Percentiles rank a stretch among this genome's conserved stretches.
phyloP scores from a whole-genome alignment of 2,113 vertebrate genomes.

The Romanogobio albipinnatus region DNA sequence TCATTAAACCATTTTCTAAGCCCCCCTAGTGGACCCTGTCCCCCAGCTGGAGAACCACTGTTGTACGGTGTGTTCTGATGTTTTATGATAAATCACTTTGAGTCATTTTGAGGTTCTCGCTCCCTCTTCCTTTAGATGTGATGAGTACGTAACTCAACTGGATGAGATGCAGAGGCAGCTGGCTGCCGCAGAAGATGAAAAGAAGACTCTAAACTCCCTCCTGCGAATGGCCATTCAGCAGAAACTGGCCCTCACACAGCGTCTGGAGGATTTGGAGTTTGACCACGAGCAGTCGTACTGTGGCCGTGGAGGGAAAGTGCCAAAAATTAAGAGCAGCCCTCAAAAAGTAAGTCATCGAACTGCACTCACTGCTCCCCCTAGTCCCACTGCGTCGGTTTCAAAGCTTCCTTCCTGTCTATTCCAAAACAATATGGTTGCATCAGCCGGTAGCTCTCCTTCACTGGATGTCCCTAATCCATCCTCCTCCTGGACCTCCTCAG shows the following conservation, averaged over 20 bases:
- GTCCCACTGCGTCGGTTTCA: constrained; percentile 50
- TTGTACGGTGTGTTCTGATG: neutral
- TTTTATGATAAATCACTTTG: neutral
- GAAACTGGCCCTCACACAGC: constrained; percentile 95
- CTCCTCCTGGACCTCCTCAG: constrained; percentile 50
- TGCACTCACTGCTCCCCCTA: constrained; percentile 73
- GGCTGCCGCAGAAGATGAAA: constrained; percentile 96
- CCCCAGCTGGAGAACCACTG: too few species aligned
- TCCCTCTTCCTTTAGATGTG: constrained; percentile 79
- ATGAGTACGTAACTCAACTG: constrained; percentile 95
- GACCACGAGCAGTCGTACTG: constrained; percentile 95
- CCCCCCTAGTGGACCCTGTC: too few species aligned
- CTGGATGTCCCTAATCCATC: constrained; percentile 51
- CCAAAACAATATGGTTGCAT: constrained; percentile 48
- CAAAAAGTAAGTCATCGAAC: constrained; percentile 95
- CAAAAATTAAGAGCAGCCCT: constrained; percentile 91
- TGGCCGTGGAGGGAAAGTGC: constrained; percentile 88
- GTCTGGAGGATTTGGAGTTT: constrained; percentile 97
- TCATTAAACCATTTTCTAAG: too few species aligned
- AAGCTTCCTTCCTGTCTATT: constrained; percentile 66
- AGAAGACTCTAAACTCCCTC: constrained; percentile 97
- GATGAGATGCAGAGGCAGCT: constrained; percentile 99
- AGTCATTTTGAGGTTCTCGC: neutral
- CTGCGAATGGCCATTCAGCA: constrained; percentile 98
- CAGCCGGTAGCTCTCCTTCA: constrained; percentile 48